Conservation (phyloP, 2,113 vertebrate species). For the Urocitellus parryii region DNA sequence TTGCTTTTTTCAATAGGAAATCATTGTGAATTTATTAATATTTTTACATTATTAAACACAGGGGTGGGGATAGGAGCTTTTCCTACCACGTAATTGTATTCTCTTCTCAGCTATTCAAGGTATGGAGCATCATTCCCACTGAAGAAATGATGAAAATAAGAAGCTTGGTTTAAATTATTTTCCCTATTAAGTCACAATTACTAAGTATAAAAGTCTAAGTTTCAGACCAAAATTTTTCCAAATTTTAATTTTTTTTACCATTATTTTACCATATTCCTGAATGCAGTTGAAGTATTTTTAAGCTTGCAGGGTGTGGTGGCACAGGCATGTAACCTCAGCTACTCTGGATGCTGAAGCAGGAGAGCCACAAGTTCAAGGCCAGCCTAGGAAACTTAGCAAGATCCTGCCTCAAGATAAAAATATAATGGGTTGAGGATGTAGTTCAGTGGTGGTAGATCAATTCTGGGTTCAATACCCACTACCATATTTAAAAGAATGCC, state of each 20-base stretch:
- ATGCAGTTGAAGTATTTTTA: neutral
- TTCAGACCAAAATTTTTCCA: neutral
- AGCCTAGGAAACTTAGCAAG: no score
- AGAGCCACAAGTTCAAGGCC: no score
- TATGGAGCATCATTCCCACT: neutral
- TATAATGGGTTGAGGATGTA: no score
- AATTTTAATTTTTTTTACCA: neutral
- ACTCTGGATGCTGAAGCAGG: no score
- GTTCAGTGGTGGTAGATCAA: no score
- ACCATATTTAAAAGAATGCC: neutral
- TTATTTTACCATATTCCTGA: neutral
- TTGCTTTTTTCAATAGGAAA: neutral
- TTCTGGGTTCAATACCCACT: no score
- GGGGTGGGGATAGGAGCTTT: neutral
- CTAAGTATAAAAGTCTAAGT: neutral
- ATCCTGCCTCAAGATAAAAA: no score
- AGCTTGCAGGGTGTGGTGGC: no score
- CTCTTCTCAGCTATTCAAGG: neutral
- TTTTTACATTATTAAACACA: slow-evolving; percentile 36
- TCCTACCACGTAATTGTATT: neutral
- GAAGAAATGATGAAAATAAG: slow-evolving; percentile 30
- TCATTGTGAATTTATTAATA: neutral
- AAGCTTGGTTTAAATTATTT: neutral
- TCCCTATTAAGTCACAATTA: neutral
- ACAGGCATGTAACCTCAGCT: no score